Percentiles rank a stretch among this genome's conserved stretches.
These are phyloP conservation scores for Meloidogyne floridensis DNA, from an alignment of 1,140 invertebrate genomes.

Conservation along the genomic window DNA sequence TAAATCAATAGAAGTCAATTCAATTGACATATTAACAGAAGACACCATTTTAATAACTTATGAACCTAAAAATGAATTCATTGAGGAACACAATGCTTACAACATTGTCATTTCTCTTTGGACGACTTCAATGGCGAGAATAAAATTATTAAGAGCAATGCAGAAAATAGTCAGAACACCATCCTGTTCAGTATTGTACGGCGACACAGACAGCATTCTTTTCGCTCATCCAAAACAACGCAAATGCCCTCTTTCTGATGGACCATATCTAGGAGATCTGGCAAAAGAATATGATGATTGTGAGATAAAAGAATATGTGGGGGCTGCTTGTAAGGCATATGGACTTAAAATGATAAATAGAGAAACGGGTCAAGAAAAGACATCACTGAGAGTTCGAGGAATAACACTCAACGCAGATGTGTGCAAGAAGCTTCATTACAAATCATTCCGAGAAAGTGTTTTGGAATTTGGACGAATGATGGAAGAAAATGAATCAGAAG, in stretches of 20 bases:
- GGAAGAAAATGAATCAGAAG: not conserved
- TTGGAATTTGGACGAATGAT: not conserved
- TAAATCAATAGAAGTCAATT: not conserved
- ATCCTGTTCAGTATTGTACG: not conserved
- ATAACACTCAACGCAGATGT: conserved; percentile 11
- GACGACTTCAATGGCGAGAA: not conserved
- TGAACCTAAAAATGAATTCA: not conserved
- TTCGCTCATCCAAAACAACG: conserved; percentile 1
- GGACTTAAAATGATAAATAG: conserved; percentile 1
- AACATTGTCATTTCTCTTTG: conserved; percentile 16
- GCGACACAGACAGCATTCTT: too few species aligned
- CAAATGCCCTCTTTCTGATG: not conserved
- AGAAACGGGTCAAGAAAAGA: not conserved
- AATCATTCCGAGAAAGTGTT: not conserved
- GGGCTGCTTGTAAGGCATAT: too few species aligned
- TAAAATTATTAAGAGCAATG: not conserved
- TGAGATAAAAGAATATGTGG: too few species aligned
- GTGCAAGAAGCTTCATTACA: not conserved
- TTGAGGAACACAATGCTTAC: not conserved
- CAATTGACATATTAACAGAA: not conserved
- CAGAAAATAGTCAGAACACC: not conserved
- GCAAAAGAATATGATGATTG: not conserved
- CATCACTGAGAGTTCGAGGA: not conserved
- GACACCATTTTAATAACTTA: conserved; percentile 1
- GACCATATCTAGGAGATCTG: conserved; percentile 8